phyloP scores from a whole-genome alignment of 2,113 vertebrate genomes.

The Tragelaphus buxtoni region DNA sequence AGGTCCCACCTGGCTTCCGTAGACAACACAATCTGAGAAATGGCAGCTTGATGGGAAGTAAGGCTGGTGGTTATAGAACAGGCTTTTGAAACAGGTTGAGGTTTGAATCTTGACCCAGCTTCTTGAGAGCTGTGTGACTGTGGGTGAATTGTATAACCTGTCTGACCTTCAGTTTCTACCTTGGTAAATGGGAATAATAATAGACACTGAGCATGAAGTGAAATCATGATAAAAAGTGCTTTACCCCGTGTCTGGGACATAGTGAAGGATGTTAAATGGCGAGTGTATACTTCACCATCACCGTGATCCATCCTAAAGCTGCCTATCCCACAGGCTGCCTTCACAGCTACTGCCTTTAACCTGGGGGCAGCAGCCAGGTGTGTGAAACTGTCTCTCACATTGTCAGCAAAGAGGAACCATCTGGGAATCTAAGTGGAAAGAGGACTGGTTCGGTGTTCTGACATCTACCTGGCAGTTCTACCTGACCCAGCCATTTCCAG shows the following conservation, averaged over 20 bases:
- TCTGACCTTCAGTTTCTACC: neutral
- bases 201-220: neutral
- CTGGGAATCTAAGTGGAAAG: neutral
- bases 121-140: neutral
- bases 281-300: neutral
- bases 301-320: neutral
- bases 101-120: neutral
- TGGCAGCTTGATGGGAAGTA: neutral
- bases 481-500: neutral
- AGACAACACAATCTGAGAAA: neutral
- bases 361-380: neutral
- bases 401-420: neutral
- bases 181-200: neutral
- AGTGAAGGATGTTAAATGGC: neutral
- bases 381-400: neutral
- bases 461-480: neutral
- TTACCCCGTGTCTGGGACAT: neutral
- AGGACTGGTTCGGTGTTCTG: neutral
- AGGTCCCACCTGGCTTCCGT: neutral
- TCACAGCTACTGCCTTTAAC: neutral
- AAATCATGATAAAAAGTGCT: neutral
- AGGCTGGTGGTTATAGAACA: neutral
- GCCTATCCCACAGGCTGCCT: fast-evolving
- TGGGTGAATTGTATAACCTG: neutral
- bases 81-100: neutral